Evolutionary conservation across 1,140 invertebrate species (phyloP).

Genomic region (Marisa cornuarietis): DNA sequence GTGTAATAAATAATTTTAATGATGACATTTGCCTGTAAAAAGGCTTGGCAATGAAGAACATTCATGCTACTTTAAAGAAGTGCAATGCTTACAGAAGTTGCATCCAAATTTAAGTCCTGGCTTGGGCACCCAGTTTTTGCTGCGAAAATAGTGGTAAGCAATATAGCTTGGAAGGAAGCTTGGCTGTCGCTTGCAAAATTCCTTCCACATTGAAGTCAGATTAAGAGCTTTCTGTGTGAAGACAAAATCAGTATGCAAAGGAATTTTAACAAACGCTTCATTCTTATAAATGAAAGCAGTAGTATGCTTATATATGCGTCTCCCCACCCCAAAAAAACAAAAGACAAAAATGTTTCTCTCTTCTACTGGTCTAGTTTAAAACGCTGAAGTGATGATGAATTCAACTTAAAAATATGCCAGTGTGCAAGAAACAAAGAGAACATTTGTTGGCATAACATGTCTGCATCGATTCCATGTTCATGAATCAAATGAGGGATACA

Average conservation of each 20-base stretch:
- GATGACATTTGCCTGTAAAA: no score
- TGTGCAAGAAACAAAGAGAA: no score
- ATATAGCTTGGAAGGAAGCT: slow-evolving; percentile 81
- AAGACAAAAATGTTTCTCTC: background rate
- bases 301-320: background rate
- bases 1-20: no score
- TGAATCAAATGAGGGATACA: background rate
- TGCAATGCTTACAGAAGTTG: slow-evolving; percentile 78
- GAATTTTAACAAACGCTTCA: background rate
- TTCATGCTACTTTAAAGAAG: background rate
- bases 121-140: slow-evolving; percentile 90
- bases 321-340: background rate
- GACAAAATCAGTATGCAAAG: background rate
- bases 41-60: no score
- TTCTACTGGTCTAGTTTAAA: background rate
- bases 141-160: slow-evolving; percentile 86
- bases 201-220: slow-evolving; percentile 73
- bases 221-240: slow-evolving; percentile 66
- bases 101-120: slow-evolving; percentile 88
- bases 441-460: no score
- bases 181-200: slow-evolving; percentile 72
- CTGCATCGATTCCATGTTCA: background rate
- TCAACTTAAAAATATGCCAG: background rate
- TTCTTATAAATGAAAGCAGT: background rate
- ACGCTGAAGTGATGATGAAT: background rate